Evolutionary conservation across 2,113 vertebrate species (phyloP).

Genomic region (zebrafish (Danio rerio)): GRCz12tu NC_133195.1:30078501-30079000

Average conservation of each 20-base stretch:
- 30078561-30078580: not conserved
- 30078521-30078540: no score
- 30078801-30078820: constrained; percentile 25
- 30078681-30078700: constrained; percentile 25
- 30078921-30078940: no score
- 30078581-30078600: not conserved
- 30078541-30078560: not conserved
- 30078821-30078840: constrained; percentile 22
- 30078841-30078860: not conserved
- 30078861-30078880: not conserved
- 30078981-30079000: no score
- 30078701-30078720: constrained; percentile 42
- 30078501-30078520: no score
- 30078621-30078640: not conserved
- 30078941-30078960: no score
- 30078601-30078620: not conserved
- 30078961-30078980: no score
- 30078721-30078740: constrained; percentile 35
- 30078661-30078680: constrained; percentile 3
- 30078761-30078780: constrained; percentile 44
- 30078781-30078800: constrained; percentile 32
- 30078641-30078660: constrained; percentile 17
- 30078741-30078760: constrained; percentile 26
- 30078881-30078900: not conserved
- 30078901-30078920: not conserved